A percentile compares a stretch with the other conserved stretches of the same genome.
Evolutionary conservation across 2,888 invertebrate species (phyloP).

Genomic region (Drosophila subquinaria): DNA sequence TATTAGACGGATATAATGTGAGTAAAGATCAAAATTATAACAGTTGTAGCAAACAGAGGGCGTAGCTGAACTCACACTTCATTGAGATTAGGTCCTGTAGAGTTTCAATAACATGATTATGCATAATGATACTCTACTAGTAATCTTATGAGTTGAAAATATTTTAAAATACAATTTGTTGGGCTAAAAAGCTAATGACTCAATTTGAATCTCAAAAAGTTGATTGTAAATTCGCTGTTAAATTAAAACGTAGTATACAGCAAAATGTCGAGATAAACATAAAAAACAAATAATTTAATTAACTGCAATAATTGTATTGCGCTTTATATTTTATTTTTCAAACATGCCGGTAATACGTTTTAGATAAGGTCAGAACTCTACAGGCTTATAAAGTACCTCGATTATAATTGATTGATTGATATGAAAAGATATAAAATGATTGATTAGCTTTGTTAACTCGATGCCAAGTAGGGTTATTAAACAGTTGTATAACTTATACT

Average conservation of each 20-base stretch:
- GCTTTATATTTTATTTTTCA: not conserved
- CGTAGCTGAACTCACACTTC: not conserved
- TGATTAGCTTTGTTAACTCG: slow-evolving; percentile 8
- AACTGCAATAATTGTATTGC: not conserved
- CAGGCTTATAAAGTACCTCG: not conserved
- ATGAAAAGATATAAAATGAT: no score
- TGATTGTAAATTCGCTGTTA: not conserved
- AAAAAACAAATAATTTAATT: not conserved
- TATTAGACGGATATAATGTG: not conserved
- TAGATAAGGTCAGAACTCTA: not conserved
- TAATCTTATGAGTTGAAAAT: not conserved
- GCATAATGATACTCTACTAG: not conserved
- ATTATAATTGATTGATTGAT: no score
- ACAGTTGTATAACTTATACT: slow-evolving; percentile 1
- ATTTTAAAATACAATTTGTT: not conserved
- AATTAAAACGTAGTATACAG: not conserved
- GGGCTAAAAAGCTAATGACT: not conserved
- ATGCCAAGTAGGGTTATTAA: slow-evolving; percentile 10
- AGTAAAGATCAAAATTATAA: not conserved
- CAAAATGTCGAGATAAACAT: not conserved
- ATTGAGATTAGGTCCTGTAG: not conserved
- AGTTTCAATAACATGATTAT: not conserved
- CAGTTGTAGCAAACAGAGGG: not conserved
- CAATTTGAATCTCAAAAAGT: not conserved
- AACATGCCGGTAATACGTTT: not conserved